A percentile compares a stretch with the other conserved stretches of the same genome.
phyloP scores from a whole-genome alignment of 2,888 invertebrate species.

The Nephrotoma flavescens region DNA sequence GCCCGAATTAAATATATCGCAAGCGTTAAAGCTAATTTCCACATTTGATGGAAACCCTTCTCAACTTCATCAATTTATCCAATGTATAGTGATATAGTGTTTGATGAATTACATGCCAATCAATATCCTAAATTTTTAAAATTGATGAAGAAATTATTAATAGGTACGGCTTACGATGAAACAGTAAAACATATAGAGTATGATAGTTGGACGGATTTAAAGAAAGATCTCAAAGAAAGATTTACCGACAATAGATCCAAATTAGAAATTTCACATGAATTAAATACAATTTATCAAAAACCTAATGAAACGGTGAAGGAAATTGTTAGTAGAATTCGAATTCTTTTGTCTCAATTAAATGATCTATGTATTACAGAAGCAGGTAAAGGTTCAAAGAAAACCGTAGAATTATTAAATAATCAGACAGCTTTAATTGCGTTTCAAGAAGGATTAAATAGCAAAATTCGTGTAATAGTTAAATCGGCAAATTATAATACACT shows the following conservation, averaged over 20 bases:
- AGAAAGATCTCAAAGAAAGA: background rate
- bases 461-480: too few relatives aligned
- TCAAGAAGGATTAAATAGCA: too few relatives aligned
- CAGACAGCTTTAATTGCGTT: too few relatives aligned
- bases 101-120: background rate
- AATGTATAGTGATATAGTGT: background rate
- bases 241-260: background rate
- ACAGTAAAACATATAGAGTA: background rate
- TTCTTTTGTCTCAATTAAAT: background rate
- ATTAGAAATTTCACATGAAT: background rate
- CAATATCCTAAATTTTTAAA: background rate
- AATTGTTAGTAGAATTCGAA: background rate
- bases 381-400: too few relatives aligned
- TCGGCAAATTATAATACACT: too few relatives aligned
- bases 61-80: background rate
- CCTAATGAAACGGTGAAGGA: background rate
- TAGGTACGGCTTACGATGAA: background rate
- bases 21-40: background rate
- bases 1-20: background rate
- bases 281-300: background rate
- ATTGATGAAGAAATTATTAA: background rate
- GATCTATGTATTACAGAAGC: too few relatives aligned
- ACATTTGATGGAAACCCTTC: background rate
- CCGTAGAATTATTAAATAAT: too few relatives aligned
- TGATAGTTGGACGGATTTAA: background rate